These are phyloP conservation scores for Trachelipus rathkii DNA, from an alignment of 1,140 invertebrate genomes.

Conservation along the genomic window DNA sequence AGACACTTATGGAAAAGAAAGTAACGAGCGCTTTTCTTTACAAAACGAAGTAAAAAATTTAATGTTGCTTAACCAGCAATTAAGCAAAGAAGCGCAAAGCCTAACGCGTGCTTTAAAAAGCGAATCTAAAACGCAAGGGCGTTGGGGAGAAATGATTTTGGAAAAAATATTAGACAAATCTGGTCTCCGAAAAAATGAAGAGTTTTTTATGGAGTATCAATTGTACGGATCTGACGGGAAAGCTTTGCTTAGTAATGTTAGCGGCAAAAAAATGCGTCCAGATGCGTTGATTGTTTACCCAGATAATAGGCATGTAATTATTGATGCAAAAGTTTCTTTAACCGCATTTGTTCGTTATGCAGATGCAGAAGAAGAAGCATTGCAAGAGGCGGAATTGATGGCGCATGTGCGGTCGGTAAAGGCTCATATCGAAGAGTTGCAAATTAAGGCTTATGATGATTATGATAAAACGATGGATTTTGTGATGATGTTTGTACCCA, in stretches of 20 bases:
- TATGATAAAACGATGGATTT: background rate
- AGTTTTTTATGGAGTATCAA: background rate
- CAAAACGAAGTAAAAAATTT: too few species aligned
- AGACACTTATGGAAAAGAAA: too few species aligned
- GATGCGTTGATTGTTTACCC: background rate
- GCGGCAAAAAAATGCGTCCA: background rate
- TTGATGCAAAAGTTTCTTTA: background rate
- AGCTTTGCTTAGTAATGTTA: too few species aligned
- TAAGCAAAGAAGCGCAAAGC: background rate
- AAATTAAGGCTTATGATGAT: background rate
- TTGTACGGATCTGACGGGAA: background rate
- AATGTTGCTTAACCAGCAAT: too few species aligned
- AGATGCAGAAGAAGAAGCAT: background rate
- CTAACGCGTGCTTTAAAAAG: conserved; percentile 4
- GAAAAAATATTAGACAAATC: background rate
- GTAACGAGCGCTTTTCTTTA: too few species aligned
- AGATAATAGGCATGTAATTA: conserved; percentile 1
- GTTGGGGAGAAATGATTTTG: background rate
- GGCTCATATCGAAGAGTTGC: conserved; percentile 4
- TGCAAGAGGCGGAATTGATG: background rate
- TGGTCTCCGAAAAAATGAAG: background rate
- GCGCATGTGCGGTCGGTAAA: background rate
- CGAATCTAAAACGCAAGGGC: background rate
- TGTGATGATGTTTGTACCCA: background rate
- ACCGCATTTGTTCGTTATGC: background rate